Conservation (phyloP, 2,888 invertebrate species). For the Iselma pallidipennis region DNA sequence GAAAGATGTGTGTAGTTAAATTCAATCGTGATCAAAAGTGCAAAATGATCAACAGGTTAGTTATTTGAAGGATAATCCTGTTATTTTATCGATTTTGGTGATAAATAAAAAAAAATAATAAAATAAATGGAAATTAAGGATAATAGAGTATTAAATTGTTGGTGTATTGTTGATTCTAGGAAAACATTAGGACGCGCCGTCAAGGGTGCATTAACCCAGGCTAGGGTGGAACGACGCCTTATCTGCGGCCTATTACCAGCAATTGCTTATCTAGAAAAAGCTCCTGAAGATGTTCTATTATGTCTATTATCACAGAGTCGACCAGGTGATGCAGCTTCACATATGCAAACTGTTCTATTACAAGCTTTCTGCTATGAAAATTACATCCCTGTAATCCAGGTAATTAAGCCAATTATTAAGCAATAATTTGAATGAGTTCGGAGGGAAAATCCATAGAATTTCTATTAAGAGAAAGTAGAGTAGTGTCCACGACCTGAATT, state of each 20-base stretch:
- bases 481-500: constrained; percentile 1
- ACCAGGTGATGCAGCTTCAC: constrained; percentile 73
- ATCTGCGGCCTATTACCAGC: constrained; percentile 69
- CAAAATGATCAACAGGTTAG: constrained; percentile 51
- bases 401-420: constrained; percentile 52
- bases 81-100: constrained; percentile 3
- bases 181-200: constrained; percentile 60
- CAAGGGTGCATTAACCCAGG: constrained; percentile 60
- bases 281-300: constrained; percentile 66
- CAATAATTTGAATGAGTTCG: background rate
- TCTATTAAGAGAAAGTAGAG: background rate
- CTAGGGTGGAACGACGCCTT: constrained; percentile 62
- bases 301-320: constrained; percentile 71
- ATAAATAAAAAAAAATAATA: background rate
- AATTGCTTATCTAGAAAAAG: constrained; percentile 63
- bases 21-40: constrained; percentile 39
- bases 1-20: constrained; percentile 43
- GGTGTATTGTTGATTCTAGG: constrained; percentile 47
- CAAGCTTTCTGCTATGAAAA: constrained; percentile 81
- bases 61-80: constrained; percentile 4
- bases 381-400: constrained; percentile 75
- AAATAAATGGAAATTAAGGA: background rate
- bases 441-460: background rate
- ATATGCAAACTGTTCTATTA: constrained; percentile 76
- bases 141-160: background rate